Base-by-base conservation (phyloP, 92 coral and sea anemone genomes). In the Isaurus tuberculatus region DNA sequence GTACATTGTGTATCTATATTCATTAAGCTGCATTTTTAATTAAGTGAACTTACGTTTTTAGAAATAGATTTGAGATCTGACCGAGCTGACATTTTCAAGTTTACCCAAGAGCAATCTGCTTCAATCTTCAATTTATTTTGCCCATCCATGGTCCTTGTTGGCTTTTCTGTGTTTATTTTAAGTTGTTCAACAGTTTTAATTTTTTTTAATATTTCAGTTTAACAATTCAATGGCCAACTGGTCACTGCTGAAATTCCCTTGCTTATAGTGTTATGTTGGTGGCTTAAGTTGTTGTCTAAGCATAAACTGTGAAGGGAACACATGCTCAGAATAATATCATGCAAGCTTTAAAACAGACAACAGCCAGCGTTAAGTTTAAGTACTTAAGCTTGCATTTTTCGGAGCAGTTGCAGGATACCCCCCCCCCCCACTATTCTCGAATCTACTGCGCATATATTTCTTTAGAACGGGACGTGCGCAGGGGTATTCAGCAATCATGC, bases 1-100 rank as follows among this genome's bases (percentile, higher is more conserved):
- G 77, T 46, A 70, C 57, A 63, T 63, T 63, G 68, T 63, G 68
- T 63, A 63, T 63, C 61, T 53, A 53, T 53, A 53, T 53, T 53
- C 61, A 53, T 53, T 53, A 53, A 53, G 61, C 61, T 53, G 61
- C 61, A 53, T 53, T 53, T 53, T 53, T 53, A 53, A 53, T 53
- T 53, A 53, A 53, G 61, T 53, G 61, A 53, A 53, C 61, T 53
- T 53, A 53, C 61, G 61, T 53, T 53, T 53, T 53, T 53, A 53
- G 61, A 53, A 53, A 53, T 53, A 53, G 61, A 53, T 53, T 53
- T 53, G 61, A 53, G 61, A 53, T 53, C 61, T 53, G 61, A 53
- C 61, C 61, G 61, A 53, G 61, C 61, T 53, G 61, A 53, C 61
- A 53, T 53, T 53, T 53, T 53, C 61, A 53, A 53, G 61, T 53